phyloP scores from a whole-genome alignment of 1,140 invertebrate genomes.

The Drosophila arizonae region DNA sequence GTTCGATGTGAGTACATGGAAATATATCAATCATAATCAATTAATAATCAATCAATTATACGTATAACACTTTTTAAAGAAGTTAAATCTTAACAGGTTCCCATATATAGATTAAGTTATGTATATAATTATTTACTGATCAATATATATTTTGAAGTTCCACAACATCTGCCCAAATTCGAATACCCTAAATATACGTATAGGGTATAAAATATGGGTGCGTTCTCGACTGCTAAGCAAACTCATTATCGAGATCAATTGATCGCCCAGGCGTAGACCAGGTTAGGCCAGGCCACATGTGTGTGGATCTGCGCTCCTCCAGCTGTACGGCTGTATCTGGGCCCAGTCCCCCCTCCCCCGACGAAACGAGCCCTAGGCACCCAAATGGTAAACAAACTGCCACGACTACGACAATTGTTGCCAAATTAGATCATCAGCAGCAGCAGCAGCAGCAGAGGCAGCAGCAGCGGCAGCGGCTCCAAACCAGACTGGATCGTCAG shows the following conservation, averaged over 20 bases:
- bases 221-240: conserved; percentile 61
- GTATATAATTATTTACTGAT: too few species aligned
- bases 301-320: conserved; percentile 28
- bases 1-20: too few species aligned
- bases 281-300: conserved; percentile 41
- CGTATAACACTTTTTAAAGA: too few species aligned
- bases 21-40: too few species aligned
- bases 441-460: neutral
- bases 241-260: conserved; percentile 82
- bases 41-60: too few species aligned
- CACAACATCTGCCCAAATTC: too few species aligned
- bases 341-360: neutral
- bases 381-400: conserved; percentile 39
- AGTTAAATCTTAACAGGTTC: too few species aligned
- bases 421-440: conserved; percentile 82
- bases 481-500: conserved; percentile 46
- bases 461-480: too few species aligned
- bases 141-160: too few species aligned
- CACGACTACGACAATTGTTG: conserved; percentile 79
- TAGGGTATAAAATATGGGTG: conserved; percentile 67
- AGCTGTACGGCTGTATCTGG: neutral
- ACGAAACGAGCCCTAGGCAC: neutral
- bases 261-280: conserved; percentile 65
- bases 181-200: neutral
- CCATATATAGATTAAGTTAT: too few species aligned